Conservation (phyloP, 2,888 invertebrate genomes). For the Orthosia cruda region DNA sequence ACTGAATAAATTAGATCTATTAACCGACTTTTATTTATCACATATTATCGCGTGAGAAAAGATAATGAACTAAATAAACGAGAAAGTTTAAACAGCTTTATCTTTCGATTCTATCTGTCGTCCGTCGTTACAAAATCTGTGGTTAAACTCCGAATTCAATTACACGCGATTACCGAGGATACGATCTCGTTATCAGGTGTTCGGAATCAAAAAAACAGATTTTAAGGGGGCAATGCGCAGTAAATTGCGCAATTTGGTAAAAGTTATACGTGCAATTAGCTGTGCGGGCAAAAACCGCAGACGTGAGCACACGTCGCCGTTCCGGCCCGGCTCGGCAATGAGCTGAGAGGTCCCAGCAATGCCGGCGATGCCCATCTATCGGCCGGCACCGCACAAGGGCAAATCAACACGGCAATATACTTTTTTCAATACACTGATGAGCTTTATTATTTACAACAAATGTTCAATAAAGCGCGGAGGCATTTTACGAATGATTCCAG, state of each 20-base stretch:
- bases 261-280: conserved; percentile 85
- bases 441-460: conserved; percentile 63
- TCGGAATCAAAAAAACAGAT: conserved; percentile 77
- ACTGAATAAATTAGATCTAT: conserved; percentile 86
- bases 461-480: conserved; percentile 50
- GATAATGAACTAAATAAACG: conserved; percentile 76
- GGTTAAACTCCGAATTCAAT: conserved; percentile 71
- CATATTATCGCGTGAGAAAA: conserved; percentile 88
- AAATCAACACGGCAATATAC: conserved; percentile 72
- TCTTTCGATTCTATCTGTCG: conserved; percentile 64
- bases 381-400: conserved; percentile 69
- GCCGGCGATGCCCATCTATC: conserved; percentile 78
- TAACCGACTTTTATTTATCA: conserved; percentile 83
- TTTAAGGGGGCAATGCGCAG: conserved; percentile 72
- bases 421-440: conserved; percentile 67
- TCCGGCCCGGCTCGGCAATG: conserved; percentile 41
- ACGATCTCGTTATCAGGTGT: conserved; percentile 75
- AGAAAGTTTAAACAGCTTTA: conserved; percentile 77
- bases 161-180: conserved; percentile 69
- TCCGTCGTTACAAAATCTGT: conserved; percentile 64
- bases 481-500: conserved; percentile 38
- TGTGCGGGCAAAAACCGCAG: conserved; percentile 78
- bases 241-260: conserved; percentile 85
- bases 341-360: conserved; percentile 77
- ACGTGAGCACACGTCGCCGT: conserved; percentile 77